Base-by-base conservation (phyloP, 1,140 invertebrate genomes). In the Elysia chlorotica region DNA sequence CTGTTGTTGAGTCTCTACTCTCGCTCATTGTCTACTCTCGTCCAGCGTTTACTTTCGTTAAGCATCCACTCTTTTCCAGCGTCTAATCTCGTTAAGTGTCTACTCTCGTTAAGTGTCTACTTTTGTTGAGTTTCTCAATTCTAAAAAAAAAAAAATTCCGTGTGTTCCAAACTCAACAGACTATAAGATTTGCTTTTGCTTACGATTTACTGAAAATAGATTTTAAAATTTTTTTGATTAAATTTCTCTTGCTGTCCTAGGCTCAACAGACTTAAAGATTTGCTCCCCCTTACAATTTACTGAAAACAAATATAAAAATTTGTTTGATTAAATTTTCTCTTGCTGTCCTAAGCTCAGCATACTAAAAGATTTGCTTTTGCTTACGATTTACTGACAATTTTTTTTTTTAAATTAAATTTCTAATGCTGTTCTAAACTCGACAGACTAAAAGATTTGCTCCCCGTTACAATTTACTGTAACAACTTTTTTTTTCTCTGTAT, bases 401-500 rank as follows among this genome's bases (percentile, higher is more conserved):
- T 59, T 25, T 6, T 62, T 31, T 30, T 62, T 30, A 10, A n/a
- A n/a, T n/a, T 30, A 5, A 62, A 5, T 31, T 6, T 33, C 2
- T 30, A 2, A 10, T 21, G 19, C 30, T 6, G 35, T 66, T 5
- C n/a, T 70, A 17, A 59, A 1, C 59, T 5, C 30, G 36, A 17
- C 56, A 70, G 67, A 70, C 67, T 23, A 59, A 57, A 36, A 56
- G 67, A 23, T 67, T 67, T 54, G 65, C 65, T n/a, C n/a, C n/a
- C n/a, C n/a, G n/a, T n/a, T n/a, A n/a, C n/a, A n/a, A n/a, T n/a
- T n/a, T n/a, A n/a, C n/a, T n/a, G n/a, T n/a, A n/a, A n/a, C n/a
- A n/a, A n/a, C n/a, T n/a, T n/a, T n/a, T n/a, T n/a, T n/a, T n/a
- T n/a, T n/a, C n/a, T n/a, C n/a, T n/a, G n/a, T n/a, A n/a, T n/a